Conservation (phyloP, 2,888 invertebrate species). For the Yponomeuta plumbellus region DNA sequence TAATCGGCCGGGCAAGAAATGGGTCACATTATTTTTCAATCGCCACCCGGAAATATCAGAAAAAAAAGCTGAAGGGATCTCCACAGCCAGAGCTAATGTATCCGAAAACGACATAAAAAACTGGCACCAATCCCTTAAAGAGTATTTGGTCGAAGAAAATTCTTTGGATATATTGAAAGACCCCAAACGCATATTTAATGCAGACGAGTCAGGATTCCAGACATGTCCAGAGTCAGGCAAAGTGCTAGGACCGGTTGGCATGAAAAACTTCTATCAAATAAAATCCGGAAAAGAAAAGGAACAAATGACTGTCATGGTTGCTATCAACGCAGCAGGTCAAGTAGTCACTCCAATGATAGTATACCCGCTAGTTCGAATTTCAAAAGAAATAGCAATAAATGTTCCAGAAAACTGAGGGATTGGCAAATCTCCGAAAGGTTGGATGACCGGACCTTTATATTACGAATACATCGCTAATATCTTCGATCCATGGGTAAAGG, state of each 20-base stretch:
- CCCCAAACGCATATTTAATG: constrained; percentile 16
- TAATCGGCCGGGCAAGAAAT: constrained; percentile 8
- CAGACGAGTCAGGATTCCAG: constrained; percentile 19
- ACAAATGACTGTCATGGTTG: constrained; percentile 21
- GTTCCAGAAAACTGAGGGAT: constrained; percentile 37
- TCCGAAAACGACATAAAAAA: constrained; percentile 15
- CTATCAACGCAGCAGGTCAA: constrained; percentile 21
- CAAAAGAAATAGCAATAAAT: constrained; percentile 22
- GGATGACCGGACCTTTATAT: constrained; percentile 45
- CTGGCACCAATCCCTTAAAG: constrained; percentile 18
- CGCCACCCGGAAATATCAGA: constrained; percentile 12
- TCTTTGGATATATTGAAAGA: constrained; percentile 16
- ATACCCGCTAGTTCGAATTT: constrained; percentile 19
- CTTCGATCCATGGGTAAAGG: constrained; percentile 38
- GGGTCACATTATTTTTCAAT: constrained; percentile 6
- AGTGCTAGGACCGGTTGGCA: constrained; percentile 21
- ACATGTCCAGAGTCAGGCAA: constrained; percentile 23
- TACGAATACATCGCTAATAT: constrained; percentile 44
- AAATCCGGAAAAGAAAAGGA: constrained; percentile 23
- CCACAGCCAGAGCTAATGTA: constrained; percentile 15
- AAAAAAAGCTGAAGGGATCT: constrained; percentile 9
- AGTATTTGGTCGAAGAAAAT: constrained; percentile 17
- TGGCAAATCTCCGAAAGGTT: constrained; percentile 41
- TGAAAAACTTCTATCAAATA: constrained; percentile 22
- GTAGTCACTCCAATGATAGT: constrained; percentile 22